Evolutionary conservation across 1,140 invertebrate species (phyloP).

Genomic region (Diorhabda carinulata): DNA sequence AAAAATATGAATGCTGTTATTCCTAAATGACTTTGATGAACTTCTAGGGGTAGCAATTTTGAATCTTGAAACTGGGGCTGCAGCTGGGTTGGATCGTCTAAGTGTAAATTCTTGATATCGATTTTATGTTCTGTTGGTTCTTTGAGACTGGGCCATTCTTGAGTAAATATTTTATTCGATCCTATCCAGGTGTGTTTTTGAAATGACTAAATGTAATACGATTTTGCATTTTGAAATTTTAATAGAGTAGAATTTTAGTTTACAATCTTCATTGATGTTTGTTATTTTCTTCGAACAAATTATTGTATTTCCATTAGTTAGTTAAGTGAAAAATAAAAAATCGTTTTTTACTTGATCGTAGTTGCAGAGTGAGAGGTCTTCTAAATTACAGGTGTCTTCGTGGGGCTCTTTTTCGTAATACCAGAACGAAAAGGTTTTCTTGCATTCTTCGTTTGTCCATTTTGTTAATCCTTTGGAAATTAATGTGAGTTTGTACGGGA

Average conservation of each 20-base stretch:
- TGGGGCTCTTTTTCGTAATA: too few relatives aligned
- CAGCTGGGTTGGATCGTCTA: too few relatives aligned
- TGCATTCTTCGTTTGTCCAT: too few relatives aligned
- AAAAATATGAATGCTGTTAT: background rate
- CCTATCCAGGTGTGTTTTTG: too few relatives aligned
- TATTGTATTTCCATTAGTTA: background rate
- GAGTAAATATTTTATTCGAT: too few relatives aligned
- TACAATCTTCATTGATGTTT: background rate
- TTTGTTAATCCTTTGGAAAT: background rate
- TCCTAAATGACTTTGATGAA: too few relatives aligned
- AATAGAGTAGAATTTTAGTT: background rate
- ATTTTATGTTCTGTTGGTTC: background rate
- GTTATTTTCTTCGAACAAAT: too few relatives aligned
- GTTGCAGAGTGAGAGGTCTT: background rate
- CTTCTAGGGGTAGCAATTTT: too few relatives aligned
- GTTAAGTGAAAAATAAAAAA: background rate
- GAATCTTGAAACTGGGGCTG: too few relatives aligned
- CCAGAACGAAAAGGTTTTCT: too few relatives aligned
- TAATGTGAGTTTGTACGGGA: background rate
- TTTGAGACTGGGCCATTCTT: background rate
- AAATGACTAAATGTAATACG: background rate
- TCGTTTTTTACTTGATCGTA: background rate
- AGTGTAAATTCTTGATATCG: too few relatives aligned
- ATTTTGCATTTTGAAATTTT: background rate
- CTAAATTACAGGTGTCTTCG: background rate